phyloP scores from a whole-genome alignment of 30 jellyfish, hydroid and myxozoan genomes.

The Pelagia noctiluca region DNA sequence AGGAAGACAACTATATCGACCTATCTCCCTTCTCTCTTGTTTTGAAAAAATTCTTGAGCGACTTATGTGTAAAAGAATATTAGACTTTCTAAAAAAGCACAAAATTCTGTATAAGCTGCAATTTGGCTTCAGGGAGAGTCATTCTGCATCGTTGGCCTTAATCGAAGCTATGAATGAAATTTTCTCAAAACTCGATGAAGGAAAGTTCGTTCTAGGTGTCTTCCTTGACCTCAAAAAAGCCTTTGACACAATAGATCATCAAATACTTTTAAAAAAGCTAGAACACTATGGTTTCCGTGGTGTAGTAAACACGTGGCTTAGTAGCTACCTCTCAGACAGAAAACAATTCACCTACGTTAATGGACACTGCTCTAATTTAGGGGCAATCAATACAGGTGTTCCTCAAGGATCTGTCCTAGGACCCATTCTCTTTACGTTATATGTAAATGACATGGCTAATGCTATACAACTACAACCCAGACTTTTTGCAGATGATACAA shows the following conservation, averaged over 20 bases:
- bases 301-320: background rate
- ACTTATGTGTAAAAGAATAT: background rate
- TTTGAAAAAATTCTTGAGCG: background rate
- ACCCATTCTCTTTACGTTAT: background rate
- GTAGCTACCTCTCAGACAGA: slow-evolving; percentile 1
- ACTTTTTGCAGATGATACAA: background rate
- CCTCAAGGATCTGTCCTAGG: slow-evolving; percentile 1
- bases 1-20: background rate
- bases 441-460: background rate
- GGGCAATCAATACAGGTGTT: background rate
- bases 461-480: background rate
- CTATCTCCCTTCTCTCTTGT: background rate
- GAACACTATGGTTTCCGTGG: background rate
- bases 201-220: background rate
- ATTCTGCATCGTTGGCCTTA: background rate
- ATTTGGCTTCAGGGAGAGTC: background rate
- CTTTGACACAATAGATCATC: background rate
- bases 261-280: background rate
- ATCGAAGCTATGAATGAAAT: background rate
- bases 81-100: background rate
- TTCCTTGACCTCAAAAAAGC: slow-evolving; percentile 5
- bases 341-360: background rate
- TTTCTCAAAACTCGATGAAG: background rate
- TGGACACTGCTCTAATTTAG: background rate
- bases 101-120: background rate